A percentile compares a stretch with the other conserved stretches of the same genome.
Conservation (phyloP, 2,113 vertebrate genomes). For the Lasiurus borealis region DNA sequence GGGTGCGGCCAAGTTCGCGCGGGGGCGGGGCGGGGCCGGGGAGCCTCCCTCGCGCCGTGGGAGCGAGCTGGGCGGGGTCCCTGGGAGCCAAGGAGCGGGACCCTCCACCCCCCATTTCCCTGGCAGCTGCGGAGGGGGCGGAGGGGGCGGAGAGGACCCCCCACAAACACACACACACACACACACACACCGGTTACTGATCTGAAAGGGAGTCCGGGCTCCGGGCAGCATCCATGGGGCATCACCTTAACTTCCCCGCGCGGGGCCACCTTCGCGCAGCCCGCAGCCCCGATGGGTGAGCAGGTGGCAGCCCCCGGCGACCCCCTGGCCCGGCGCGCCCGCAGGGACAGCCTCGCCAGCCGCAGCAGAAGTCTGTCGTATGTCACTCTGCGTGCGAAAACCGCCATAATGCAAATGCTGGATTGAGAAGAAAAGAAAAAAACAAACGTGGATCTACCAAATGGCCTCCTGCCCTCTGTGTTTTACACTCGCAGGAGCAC, state of each 20-base stretch:
- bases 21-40: constrained; percentile 56
- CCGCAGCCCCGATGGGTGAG: too few relatives aligned
- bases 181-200: fast-evolving
- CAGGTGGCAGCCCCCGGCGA: not conserved
- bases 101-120: too few relatives aligned
- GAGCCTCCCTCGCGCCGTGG: not conserved
- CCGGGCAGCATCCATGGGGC: fast-evolving
- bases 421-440: not conserved
- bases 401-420: not conserved
- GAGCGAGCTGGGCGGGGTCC: not conserved
- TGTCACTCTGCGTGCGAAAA: not conserved
- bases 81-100: not conserved
- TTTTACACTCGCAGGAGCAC: not conserved
- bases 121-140: not conserved
- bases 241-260: not conserved
- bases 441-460: not conserved
- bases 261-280: not conserved
- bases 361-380: not conserved
- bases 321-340: not conserved
- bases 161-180: too few relatives aligned
- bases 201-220: not conserved
- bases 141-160: not conserved
- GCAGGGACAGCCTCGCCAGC: not conserved
- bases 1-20: constrained; percentile 68
- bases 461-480: not conserved